phyloP scores from a whole-genome alignment of 2,797 vertebrate genomes.

The Nyctibius grandis region DNA sequence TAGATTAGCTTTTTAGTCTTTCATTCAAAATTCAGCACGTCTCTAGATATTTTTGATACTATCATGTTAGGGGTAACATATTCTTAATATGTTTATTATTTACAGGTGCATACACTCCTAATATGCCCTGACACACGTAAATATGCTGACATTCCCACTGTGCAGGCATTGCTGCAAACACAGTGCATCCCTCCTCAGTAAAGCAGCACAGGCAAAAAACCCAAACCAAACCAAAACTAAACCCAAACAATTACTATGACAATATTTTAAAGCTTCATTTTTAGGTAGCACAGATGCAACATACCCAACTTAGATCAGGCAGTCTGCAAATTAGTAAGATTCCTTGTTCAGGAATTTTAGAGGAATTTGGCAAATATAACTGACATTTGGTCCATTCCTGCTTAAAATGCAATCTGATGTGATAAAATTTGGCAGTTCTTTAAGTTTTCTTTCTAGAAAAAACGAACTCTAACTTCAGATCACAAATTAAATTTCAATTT shows the following conservation, averaged over 20 bases:
- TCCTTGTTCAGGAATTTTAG: neutral
- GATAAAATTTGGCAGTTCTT: neutral
- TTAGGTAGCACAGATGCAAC: neutral
- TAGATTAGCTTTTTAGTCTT: neutral
- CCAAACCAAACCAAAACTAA: neutral
- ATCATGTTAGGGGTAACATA: neutral
- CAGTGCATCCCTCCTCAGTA: neutral
- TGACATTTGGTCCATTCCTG: neutral
- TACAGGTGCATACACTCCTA: neutral
- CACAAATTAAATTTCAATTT: neutral
- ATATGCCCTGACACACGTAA: neutral
- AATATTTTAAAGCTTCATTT: neutral
- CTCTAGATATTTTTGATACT: neutral
- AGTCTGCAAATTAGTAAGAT: neutral
- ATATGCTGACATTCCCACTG: neutral
- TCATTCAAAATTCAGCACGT: neutral
- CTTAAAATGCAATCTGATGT: neutral
- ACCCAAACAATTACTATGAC: neutral
- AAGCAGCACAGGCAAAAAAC: neutral
- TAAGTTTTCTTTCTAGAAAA: neutral
- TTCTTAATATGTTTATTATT: neutral
- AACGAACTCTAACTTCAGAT: neutral
- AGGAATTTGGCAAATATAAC: neutral
- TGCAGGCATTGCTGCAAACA: neutral
- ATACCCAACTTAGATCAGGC: neutral